A percentile compares a stretch with the other conserved stretches of the same genome.
phyloP scores from a whole-genome alignment of 1,140 invertebrate genomes.

The Diachasma alloeum region DNA sequence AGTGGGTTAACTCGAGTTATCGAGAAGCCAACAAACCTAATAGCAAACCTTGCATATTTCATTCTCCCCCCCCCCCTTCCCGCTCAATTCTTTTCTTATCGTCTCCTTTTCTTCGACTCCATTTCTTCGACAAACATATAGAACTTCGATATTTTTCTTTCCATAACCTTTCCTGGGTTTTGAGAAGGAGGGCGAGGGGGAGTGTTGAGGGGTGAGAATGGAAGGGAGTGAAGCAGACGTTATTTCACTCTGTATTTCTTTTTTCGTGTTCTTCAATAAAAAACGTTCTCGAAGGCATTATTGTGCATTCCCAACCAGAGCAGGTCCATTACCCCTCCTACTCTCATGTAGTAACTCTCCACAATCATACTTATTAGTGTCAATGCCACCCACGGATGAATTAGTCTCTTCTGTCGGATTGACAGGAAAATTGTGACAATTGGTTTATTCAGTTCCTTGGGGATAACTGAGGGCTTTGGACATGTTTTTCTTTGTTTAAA shows the following conservation, averaged over 20 bases:
- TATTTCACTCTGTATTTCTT: too few relatives aligned
- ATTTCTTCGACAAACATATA: conserved; percentile 6
- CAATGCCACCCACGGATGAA: neutral
- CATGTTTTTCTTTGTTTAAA: too few relatives aligned
- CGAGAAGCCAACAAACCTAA: conserved; percentile 9
- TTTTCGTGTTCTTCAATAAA: too few relatives aligned
- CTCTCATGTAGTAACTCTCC: neutral
- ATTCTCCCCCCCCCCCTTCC: neutral
- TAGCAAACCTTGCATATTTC: conserved; percentile 2
- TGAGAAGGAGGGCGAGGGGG: neutral
- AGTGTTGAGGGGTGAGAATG: neutral
- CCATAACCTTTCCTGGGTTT: neutral
- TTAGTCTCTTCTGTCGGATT: neutral
- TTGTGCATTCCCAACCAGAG: neutral
- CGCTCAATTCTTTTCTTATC: neutral
- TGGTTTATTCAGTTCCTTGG: too few relatives aligned
- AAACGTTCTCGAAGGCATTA: neutral
- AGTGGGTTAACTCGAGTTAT: neutral
- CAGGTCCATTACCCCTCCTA: neutral
- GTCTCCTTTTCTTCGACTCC: neutral
- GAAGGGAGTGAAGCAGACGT: neutral
- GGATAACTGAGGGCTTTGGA: too few relatives aligned
- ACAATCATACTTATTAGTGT: neutral
- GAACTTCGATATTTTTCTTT: neutral
- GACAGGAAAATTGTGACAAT: too few relatives aligned